These are phyloP conservation scores for Heterohyrax brucei DNA, from an alignment of 2,797 vertebrate genomes.

Conservation along the genomic window DNA sequence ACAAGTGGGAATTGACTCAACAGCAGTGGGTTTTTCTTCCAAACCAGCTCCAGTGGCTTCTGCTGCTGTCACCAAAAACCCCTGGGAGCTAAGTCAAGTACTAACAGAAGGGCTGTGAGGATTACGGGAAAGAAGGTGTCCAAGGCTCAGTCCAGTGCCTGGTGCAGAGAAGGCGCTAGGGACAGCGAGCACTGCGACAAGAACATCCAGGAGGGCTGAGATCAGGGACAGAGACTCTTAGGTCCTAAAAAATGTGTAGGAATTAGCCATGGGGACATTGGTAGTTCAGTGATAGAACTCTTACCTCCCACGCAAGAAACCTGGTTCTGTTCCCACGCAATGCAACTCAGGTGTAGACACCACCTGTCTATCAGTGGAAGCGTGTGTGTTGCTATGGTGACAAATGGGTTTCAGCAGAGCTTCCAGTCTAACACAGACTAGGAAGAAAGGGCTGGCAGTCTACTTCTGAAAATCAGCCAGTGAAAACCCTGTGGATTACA, in stretches of 20 bases:
- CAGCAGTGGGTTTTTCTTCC: too few species aligned
- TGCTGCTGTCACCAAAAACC: background rate
- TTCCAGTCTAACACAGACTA: too few species aligned
- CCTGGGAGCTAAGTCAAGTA: background rate
- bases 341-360: background rate
- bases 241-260: background rate
- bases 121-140: background rate
- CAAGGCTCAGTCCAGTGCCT: background rate
- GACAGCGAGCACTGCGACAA: background rate
- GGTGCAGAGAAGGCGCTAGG: background rate
- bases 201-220: background rate
- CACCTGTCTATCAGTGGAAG: too few species aligned
- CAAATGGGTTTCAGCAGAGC: background rate
- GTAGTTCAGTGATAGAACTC: too few species aligned
- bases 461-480: background rate
- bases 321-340: too few species aligned
- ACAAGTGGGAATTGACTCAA: too few species aligned
- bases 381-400: too few species aligned
- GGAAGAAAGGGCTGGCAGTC: too few species aligned
- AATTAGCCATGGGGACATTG: background rate
- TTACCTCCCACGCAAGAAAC: too few species aligned
- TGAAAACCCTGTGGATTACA: background rate
- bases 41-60: background rate
- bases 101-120: background rate
- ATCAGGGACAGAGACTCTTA: background rate